Conservation (phyloP, 2,888 invertebrate genomes). For the Hybos culiciformis region DNA sequence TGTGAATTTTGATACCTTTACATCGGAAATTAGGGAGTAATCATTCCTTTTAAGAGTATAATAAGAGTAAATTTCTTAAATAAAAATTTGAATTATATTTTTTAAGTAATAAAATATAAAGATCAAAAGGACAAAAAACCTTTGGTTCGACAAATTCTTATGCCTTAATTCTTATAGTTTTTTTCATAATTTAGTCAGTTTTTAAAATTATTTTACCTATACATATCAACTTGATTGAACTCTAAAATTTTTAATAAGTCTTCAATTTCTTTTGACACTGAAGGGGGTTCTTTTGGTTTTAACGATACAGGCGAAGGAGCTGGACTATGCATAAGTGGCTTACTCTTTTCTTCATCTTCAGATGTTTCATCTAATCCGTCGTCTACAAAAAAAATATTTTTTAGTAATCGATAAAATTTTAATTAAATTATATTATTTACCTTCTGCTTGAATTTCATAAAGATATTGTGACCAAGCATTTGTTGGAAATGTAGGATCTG, state of each 20-base stretch:
- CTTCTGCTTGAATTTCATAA: constrained; percentile 34
- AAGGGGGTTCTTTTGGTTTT: constrained; percentile 18
- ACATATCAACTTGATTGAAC: constrained; percentile 36
- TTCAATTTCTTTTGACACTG: constrained; percentile 27
- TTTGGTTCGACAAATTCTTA: no score
- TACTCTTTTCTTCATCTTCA: constrained; percentile 22
- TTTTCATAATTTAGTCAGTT: no score
- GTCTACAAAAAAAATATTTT: constrained; percentile 11
- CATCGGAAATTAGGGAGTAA: constrained; percentile 25
- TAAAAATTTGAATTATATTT: neutral
- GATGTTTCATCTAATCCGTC: constrained; percentile 24
- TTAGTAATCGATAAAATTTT: neutral
- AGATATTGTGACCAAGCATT: constrained; percentile 57
- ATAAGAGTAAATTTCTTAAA: neutral
- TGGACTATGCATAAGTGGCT: constrained; percentile 24
- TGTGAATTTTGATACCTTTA: constrained; percentile 23
- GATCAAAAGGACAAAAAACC: no score
- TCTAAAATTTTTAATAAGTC: constrained; percentile 28
- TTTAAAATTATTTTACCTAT: constrained; percentile 23
- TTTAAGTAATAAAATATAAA: neutral
- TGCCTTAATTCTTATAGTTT: no score
- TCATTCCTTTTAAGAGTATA: constrained; percentile 24
- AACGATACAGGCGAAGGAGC: constrained; percentile 15
- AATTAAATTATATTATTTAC: constrained; percentile 13
- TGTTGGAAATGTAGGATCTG: constrained; percentile 49